Evolutionary conservation across 2,888 invertebrate species (phyloP).

Genomic region (Notocelia uddmanniana): DNA sequence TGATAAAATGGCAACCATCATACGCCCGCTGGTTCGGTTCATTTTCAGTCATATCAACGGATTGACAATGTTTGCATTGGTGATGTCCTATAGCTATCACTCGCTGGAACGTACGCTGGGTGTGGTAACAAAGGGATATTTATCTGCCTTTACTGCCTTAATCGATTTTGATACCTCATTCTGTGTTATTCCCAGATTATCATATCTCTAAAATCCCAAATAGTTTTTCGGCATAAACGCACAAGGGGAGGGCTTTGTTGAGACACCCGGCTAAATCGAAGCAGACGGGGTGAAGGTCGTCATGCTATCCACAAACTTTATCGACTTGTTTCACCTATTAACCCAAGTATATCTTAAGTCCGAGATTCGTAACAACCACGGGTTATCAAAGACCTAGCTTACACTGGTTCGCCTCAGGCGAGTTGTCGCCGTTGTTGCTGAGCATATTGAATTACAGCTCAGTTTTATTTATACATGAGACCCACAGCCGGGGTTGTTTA

Average conservation of each 20-base stretch:
- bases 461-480: constrained; percentile 22
- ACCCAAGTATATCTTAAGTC: neutral
- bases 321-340: neutral
- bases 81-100: too few relatives aligned
- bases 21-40: too few relatives aligned
- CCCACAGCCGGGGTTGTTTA: constrained; percentile 10
- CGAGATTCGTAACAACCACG: neutral
- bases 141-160: neutral
- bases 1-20: too few relatives aligned
- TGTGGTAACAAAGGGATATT: too few relatives aligned
- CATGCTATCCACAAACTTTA: neutral
- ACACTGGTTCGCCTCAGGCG: neutral
- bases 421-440: neutral
- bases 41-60: too few relatives aligned
- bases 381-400: neutral
- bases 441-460: neutral
- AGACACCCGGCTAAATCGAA: constrained; percentile 24
- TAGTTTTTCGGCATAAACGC: neutral
- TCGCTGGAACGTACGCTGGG: too few relatives aligned
- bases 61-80: too few relatives aligned
- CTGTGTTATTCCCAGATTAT: constrained; percentile 4
- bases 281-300: constrained; percentile 42
- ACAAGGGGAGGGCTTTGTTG: constrained; percentile 10
- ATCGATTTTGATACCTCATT: neutral
- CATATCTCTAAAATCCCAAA: neutral